Evolutionary conservation across 2,797 vertebrate species (phyloP), one percentile per base, ranked within the genome.

Genomic region (Pantherophis alleghaniensis): DNA sequence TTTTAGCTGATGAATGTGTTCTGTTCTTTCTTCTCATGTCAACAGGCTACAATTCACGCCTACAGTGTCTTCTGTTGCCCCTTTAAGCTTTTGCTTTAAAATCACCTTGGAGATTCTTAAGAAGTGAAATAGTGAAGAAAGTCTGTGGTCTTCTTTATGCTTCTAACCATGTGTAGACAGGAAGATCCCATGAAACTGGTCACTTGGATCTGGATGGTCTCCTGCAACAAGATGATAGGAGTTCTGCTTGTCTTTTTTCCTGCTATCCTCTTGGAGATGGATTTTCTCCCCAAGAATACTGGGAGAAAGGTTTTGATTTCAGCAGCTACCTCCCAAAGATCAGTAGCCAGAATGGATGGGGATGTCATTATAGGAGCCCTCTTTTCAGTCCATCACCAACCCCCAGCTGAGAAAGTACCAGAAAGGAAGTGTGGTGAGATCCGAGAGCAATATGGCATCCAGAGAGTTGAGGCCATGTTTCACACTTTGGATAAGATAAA

Each of bases 391-490:
- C 99, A 99, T 96, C 99, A 99, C 96, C 99, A 99, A 96, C 99
- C 99, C 0, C 99, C 99, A 0, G 99, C 99, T 0, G 99, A 99
- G 94, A 99, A 98, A 93, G 99, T 99, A 94, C 99, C 99, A 0
- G 99, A 99, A 94, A 98, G 99, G 79, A 99, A 99, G 96, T 99
- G 99, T 90, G 99, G 99, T 42, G 99, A 99, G 93, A 98, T 99
- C 95, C 98, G 99, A 86, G 99, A 99, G 97, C 99, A 99, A 96
- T 99, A 99, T 4, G 99, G 99, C 95, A 99, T 99, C 96, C 99
- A 99, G 95, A 98, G 99, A 93, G 99, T 99, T 79, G 99, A 99
- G 97, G 99, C 99, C 91, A 99, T 99, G 99, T 99, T 99, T 97
- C 98, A 99, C 96, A 99, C 99, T 0, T 95, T 99, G 98, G 99